These are phyloP conservation scores for Leuciscus waleckii DNA, from an alignment of 2,797 vertebrate genomes.

Conservation along the genomic window DNA sequence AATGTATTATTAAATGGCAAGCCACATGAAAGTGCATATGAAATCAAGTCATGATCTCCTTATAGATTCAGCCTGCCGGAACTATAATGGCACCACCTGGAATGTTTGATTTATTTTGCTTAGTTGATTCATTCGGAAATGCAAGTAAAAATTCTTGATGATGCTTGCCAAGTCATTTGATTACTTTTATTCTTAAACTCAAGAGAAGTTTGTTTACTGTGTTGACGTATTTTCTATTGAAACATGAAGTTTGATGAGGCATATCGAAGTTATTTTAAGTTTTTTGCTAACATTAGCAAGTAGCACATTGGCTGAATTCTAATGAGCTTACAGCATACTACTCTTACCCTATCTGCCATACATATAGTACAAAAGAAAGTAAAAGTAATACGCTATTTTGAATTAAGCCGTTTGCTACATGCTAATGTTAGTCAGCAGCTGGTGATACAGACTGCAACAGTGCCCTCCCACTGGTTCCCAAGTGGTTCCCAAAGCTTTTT, in stretches of 20 bases:
- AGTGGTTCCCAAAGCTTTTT: too few relatives aligned
- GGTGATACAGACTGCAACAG: too few relatives aligned
- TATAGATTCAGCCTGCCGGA: constrained; percentile 47
- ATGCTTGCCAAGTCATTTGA: not conserved
- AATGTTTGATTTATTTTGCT: constrained; percentile 22
- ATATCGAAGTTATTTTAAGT: too few relatives aligned
- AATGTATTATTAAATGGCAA: constrained; percentile 86
- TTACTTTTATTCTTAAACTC: not conserved
- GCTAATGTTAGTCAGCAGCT: too few relatives aligned
- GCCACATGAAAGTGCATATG: constrained; percentile 88
- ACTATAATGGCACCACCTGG: constrained; percentile 31
- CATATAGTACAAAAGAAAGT: not conserved
- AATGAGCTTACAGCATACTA: not conserved
- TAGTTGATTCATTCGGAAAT: not conserved
- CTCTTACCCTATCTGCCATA: not conserved
- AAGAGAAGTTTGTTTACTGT: not conserved
- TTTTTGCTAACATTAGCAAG: not conserved
- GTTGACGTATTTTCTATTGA: not conserved
- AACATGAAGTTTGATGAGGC: not conserved
- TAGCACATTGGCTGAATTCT: not conserved
- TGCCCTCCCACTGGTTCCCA: too few relatives aligned
- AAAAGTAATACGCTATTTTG: not conserved
- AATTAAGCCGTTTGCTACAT: too few relatives aligned
- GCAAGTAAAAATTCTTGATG: not conserved
- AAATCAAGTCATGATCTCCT: constrained; percentile 72